Conservation (phyloP, 1,140 invertebrate species). For the Drosophila dunni region DNA sequence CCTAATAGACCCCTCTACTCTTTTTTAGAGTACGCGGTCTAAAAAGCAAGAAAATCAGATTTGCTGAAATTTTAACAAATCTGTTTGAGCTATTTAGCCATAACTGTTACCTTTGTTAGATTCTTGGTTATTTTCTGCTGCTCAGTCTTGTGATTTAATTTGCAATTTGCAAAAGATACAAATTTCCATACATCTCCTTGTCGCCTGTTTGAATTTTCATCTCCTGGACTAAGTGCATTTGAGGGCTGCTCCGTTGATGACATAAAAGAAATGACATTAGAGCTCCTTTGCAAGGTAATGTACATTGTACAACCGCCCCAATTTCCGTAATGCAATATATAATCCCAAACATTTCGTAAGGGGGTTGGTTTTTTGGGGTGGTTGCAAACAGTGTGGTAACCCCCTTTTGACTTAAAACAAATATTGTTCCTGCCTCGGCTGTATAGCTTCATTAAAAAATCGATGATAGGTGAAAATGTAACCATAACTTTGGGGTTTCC, state of each 20-base stretch:
- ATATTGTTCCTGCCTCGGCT: constrained; percentile 55
- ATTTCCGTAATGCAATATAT: constrained; percentile 68
- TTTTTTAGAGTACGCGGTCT: no score
- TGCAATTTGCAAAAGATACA: constrained; percentile 15
- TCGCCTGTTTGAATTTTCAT: neutral
- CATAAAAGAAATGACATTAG: constrained; percentile 53
- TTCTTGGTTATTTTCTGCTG: neutral
- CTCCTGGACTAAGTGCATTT: constrained; percentile 26
- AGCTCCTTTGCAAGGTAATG: constrained; percentile 50
- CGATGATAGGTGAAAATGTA: constrained; percentile 57
- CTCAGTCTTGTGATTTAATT: constrained; percentile 24
- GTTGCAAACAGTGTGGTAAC: constrained; percentile 44
- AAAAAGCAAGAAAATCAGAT: neutral
- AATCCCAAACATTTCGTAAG: constrained; percentile 43
- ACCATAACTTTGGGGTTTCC: constrained; percentile 23
- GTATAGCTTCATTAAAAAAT: constrained; percentile 76
- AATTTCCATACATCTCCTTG: neutral
- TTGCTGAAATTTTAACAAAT: neutral
- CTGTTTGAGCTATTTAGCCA: constrained; percentile 7
- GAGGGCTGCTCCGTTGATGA: constrained; percentile 38
- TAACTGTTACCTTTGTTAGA: neutral
- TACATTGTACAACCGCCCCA: constrained; percentile 36
- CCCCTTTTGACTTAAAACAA: constrained; percentile 45
- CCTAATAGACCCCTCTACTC: no score
- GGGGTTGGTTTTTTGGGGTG: constrained; percentile 65